Base-by-base conservation (phyloP, 2,888 invertebrate genomes). In the Cosmia pyralina region DNA sequence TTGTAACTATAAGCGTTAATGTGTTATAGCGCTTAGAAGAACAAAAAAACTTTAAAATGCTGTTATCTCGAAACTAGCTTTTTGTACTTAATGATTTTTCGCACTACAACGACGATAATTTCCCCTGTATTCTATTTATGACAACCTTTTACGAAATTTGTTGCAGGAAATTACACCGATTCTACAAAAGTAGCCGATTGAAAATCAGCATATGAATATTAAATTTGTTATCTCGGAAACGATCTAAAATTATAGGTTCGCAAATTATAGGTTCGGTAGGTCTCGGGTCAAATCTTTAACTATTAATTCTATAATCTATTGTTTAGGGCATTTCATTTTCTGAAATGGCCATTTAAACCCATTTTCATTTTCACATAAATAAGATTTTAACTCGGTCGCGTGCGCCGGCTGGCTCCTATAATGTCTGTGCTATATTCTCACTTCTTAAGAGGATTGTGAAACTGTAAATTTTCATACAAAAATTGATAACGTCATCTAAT, bases 161-260 rank as follows among this genome's bases (percentile, higher is more conserved):
- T n/a, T 50, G 63, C 53, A 81, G 81, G 75, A 80, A 80, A 78
- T 80, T 52, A 77, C 44, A 55, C 7, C 64, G 46, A 75, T 65
- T 75, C 38, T 46, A 10, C 15, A 50, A 55, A 64, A 68, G 28
- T 48, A 41, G 50, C 28, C 13, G 19, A 79, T 17, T n/a, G 53
- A 53, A 76, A 65, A 46, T 59, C 19, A 55, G 58, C 1, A 19
- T 28, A 58, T 53, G 52, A 79, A 79, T 59, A 60, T 64, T 58
- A 53, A 53, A 28, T 59, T 53, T 38, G 17, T 2, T 64, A 44
- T 60, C 44, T 50, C 22, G 38, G 7, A 65, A 57, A 60, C 28
- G 15, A 60, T 65, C 22, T 55, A 48, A 71, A 58, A 53, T 65
- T 44, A 53, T 55, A 52, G 53, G n/a, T n/a, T n/a, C n/a, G n/a